Evolutionary conservation across 2,888 invertebrate genomes (phyloP), one percentile per base, ranked within the genome.

Genomic region (Cryptophagus acutangulus): DNA sequence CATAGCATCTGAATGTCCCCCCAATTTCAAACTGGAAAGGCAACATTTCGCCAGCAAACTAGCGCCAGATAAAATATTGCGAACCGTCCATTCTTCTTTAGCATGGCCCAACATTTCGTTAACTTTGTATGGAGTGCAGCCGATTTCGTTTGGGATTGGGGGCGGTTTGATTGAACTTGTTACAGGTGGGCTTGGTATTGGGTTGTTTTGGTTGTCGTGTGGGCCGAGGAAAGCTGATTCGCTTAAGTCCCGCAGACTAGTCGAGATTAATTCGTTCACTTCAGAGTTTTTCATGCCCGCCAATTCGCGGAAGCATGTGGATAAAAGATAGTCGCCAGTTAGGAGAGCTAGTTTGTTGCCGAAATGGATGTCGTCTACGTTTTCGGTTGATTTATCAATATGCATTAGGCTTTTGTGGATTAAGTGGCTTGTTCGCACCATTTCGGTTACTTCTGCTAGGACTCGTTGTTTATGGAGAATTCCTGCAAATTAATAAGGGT

Each of bases 291-390:
- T 76, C 42, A 92, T 74, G 51, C 78, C 81, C 29, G 94, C 91
- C 42, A 94, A 72, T 61, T 89, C 90, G 0, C 82, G 79, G 62
- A 87, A 89, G 42, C 91, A 90, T 62, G 85, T 91, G n/a, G 87
- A 88, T 10, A 95, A 74, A 35, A 95, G 72, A 61, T 91, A 94
- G 69, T 95, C 95, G 14, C 69, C 95, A 59, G 88, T 87, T 8
- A 95, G 76, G 17, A 94, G 73, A 0, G 93, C 90, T 57, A 95
- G 87, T 74, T 94, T 94, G 70, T 95, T 95, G 3, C 94, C 94
- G 69, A 90, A 91, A 58, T 87, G 82, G 81, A 93, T 84, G 63
- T 91, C 89, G 44, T 75, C 67, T 2, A 71, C 72, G 12, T 71
- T 64, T 38, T 73, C 71, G 25, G 71, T 62, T 1, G 51, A 36